Conservation (phyloP, 2,888 invertebrate species). For the Synergus japonicus region DNA sequence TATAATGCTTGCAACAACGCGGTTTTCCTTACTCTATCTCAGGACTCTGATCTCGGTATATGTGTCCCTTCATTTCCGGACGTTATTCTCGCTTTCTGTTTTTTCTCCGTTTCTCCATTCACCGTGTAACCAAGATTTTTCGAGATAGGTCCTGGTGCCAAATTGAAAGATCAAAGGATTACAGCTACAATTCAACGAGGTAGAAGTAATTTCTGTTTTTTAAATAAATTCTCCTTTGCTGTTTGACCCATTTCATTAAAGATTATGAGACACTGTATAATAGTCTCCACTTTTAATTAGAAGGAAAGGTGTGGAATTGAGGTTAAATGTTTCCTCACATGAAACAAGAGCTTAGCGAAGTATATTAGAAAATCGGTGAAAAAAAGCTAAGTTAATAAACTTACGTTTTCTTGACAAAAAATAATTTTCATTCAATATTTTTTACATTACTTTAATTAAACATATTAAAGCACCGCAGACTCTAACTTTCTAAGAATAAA, state of each 20-base stretch:
- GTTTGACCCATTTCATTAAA: background rate
- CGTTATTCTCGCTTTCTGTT: slow-evolving; percentile 28
- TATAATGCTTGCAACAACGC: background rate
- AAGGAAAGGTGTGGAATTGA: background rate
- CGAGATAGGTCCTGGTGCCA: slow-evolving; percentile 50
- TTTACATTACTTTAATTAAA: too few species aligned
- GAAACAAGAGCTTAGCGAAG: background rate
- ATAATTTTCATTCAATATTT: too few species aligned
- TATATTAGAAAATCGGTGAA: too few species aligned
- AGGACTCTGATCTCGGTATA: slow-evolving; percentile 9
- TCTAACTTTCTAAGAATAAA: background rate
- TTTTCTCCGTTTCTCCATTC: background rate
- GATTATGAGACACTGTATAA: background rate
- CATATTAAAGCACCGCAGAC: too few species aligned
- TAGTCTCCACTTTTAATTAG: slow-evolving; percentile 6
- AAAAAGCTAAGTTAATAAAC: too few species aligned
- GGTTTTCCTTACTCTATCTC: slow-evolving; percentile 3
- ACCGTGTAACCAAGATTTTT: slow-evolving; percentile 26
- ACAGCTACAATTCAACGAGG: slow-evolving; percentile 45
- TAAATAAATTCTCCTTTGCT: slow-evolving; percentile 1
- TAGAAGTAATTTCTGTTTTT: slow-evolving; percentile 52
- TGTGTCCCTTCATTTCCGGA: slow-evolving; percentile 23
- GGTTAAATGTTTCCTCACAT: background rate
- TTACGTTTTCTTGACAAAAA: too few species aligned
- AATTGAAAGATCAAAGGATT: slow-evolving; percentile 72